Evolutionary conservation across 1,140 invertebrate species (phyloP).

Genomic region (Drosophila nigromelanica): DNA sequence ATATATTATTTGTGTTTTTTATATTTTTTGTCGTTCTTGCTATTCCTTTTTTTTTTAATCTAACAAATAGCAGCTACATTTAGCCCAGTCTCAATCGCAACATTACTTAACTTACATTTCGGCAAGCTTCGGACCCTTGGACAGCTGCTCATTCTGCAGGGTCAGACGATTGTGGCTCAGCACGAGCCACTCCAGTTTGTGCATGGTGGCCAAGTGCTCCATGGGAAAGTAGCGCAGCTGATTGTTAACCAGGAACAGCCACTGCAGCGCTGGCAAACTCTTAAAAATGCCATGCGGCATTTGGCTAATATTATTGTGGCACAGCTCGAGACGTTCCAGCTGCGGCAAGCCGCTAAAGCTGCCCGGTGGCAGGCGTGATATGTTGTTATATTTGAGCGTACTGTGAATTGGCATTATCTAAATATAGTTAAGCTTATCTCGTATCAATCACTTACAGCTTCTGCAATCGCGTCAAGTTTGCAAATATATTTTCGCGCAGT

Average conservation of each 20-base stretch:
- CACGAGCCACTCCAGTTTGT: slow-evolving; percentile 83
- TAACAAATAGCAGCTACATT: slow-evolving; percentile 64
- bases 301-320: slow-evolving; percentile 84
- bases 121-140: slow-evolving; percentile 83
- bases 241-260: slow-evolving; percentile 84
- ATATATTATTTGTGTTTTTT: slow-evolving; percentile 30
- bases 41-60: slow-evolving; percentile 63
- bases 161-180: slow-evolving; percentile 85
- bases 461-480: slow-evolving; percentile 56
- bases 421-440: background rate
- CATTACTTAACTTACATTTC: slow-evolving; percentile 85
- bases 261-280: slow-evolving; percentile 83
- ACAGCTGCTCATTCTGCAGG: slow-evolving; percentile 83
- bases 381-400: slow-evolving; percentile 77
- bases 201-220: slow-evolving; percentile 84
- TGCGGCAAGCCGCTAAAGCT: slow-evolving; percentile 60
- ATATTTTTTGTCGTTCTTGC: slow-evolving; percentile 29
- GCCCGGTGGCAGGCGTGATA: slow-evolving; percentile 74
- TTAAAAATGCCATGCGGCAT: slow-evolving; percentile 82
- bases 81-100: slow-evolving; percentile 9
- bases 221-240: slow-evolving; percentile 71
- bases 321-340: slow-evolving; percentile 75
- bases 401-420: slow-evolving; percentile 33
- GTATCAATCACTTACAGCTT: slow-evolving; percentile 56
- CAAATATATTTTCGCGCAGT: slow-evolving; percentile 57